Conservation (phyloP, 2,888 invertebrate genomes). For the Biston betularia region DNA sequence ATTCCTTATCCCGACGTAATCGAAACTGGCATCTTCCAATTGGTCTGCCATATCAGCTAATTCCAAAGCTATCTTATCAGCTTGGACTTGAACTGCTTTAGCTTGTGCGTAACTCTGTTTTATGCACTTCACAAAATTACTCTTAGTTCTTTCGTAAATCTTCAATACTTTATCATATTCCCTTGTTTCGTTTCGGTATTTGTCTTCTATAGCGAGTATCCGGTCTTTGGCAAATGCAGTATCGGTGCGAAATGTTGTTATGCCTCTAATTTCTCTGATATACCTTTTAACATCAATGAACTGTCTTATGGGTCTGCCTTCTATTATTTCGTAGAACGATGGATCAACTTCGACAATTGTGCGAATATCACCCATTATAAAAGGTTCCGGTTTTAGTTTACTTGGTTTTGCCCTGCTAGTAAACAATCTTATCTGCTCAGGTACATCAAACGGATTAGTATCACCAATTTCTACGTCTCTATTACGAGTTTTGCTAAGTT, state of each 20-base stretch:
- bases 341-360: conserved; percentile 55
- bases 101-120: conserved; percentile 48
- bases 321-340: conserved; percentile 54
- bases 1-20: conserved; percentile 51
- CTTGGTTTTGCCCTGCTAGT: conserved; percentile 32
- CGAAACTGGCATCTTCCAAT: conserved; percentile 47
- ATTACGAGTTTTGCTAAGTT: conserved; percentile 31
- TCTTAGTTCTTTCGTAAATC: conserved; percentile 38
- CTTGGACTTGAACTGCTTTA: conserved; percentile 42
- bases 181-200: conserved; percentile 39
- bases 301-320: conserved; percentile 55
- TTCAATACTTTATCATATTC: conserved; percentile 42
- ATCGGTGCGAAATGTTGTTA: conserved; percentile 50
- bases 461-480: conserved; percentile 30
- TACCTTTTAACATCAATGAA: conserved; percentile 53
- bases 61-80: conserved; percentile 39
- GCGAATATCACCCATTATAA: conserved; percentile 48
- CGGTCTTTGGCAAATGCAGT: conserved; percentile 53
- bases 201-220: conserved; percentile 49
- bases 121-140: conserved; percentile 48
- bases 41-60: conserved; percentile 42
- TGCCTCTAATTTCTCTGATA: conserved; percentile 52
- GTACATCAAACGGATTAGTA: conserved; percentile 50
- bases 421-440: conserved; percentile 44
- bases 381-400: conserved; percentile 45